Base-by-base conservation (phyloP, 1,140 invertebrate species). In the Wiebesia pumilae region DNA sequence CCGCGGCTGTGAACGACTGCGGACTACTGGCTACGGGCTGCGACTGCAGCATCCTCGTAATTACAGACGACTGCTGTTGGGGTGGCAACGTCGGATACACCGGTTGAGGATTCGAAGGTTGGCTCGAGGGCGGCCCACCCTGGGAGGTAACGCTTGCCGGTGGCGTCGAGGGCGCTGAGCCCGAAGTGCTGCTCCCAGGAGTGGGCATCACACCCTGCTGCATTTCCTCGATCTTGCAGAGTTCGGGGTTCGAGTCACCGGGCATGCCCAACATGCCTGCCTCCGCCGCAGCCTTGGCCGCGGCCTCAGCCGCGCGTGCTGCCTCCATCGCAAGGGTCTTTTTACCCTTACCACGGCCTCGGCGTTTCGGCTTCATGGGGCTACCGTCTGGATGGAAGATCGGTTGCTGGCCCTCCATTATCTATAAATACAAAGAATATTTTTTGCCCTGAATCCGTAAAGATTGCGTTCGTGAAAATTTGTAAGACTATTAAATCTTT, bases 1-100 rank as follows among this genome's bases (percentile, higher is more conserved):
- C 93, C 0, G 93, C 93, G 0, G 93, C 93, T 19, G 93, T 91
- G 73, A 94, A 94, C 3, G 93, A 93, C 51, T 94, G 93, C 21
- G 93, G 89, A 62, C 89, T 89, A 35, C 84, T 92, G 0, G 92
- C 90, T 62, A 93, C 91, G 30, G 95, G 92, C 62, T 95, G 94
- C 0, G 94, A 92, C 79, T 96, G 95, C 62, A 95, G 91, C 94
- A 96, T 96, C 71, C 95, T 93, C 3, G 95, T 96, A 30, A 96
- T 96, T 1, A 96, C 95, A 35, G 95, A 95, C 43, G 95, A 94
- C 14, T 94, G 92, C 51, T 93, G 94, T 91, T 30, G 90, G 87
- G 16, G 89, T 9, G 83, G 92, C 91, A 87, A 90, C 86, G 86
- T 90, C 88, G 77, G 93, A 89, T 92, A 94, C 87, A 92, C 91